Evolutionary conservation across 2,797 vertebrate genomes (phyloP), one percentile per base, ranked within the genome.

Genomic region (Enoplosus armatus): DNA sequence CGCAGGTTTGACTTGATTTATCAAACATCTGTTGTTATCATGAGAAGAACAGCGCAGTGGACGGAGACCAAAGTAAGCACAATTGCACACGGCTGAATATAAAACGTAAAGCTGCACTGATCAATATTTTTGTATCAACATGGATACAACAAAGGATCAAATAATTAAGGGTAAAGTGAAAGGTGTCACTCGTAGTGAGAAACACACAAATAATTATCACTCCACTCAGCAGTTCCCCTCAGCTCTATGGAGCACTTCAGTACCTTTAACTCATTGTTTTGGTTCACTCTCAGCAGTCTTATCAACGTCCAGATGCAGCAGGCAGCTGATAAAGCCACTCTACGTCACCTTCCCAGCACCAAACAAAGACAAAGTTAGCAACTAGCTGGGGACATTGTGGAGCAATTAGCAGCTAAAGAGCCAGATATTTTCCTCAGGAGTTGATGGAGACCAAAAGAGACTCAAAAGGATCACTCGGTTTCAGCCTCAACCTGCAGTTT

Each of bases 1-100:
- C 43, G 48, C 14, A 2, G 45, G 24, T 82, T 85, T 58, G 65
- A 78, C 20, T 55, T 71, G n/a, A 60, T 78, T 61, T 33, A 82
- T 3, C 47, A 37, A 75, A 79, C 82, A 87, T 80, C 79, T 88
- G 85, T 56, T 85, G 79, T 77, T 66, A 29, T 58, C 58, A 66
- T 18, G 47, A 66, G 51, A 27, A 37, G 16, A 62, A 31, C 43
- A 45, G 39, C 8, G 20, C 14, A n/a, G 47, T 14, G 15, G 43
- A 39, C 41, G 58, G 3, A 26, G 27, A 61, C 16, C 26, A 64
- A 31, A 51, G 22, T 26, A 45, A 62, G 55, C 12, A 65, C 31
- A 22, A 9, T 58, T 41, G n/a, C 26, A 58, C 22, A n/a, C n/a
- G n/a, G n/a, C 8, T 18, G 10, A 20, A n/a, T 27, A 20, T 53